These are phyloP conservation scores for Leucosticte australis DNA, from an alignment of 2,113 vertebrate genomes.

Conservation along the genomic window DNA sequence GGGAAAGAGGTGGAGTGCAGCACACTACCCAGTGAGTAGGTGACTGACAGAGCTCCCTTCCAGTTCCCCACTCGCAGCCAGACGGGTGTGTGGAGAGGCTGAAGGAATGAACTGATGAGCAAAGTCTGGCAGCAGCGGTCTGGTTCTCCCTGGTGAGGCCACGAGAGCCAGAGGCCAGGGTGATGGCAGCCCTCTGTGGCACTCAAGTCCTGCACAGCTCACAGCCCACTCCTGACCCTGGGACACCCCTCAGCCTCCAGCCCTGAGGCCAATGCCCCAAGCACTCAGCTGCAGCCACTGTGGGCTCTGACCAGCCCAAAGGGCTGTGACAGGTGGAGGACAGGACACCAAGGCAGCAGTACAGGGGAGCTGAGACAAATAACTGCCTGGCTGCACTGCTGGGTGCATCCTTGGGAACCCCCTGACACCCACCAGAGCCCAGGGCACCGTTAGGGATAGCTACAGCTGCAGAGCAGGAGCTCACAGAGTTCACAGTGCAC, in stretches of 20 bases:
- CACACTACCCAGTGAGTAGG: not conserved
- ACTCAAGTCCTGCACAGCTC: not conserved
- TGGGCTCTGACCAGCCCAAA: not conserved
- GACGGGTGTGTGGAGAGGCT: rapidly evolving
- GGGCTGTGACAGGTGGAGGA: not conserved
- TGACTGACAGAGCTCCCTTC: not conserved
- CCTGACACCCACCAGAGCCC: not conserved
- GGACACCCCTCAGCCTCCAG: not conserved
- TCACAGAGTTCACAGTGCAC: rapidly evolving
- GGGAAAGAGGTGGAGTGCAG: not conserved
- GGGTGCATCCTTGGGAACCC: not conserved
- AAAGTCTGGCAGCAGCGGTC: not conserved
- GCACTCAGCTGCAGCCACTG: not conserved
- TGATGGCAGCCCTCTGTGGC: not conserved
- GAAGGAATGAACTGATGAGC: rapidly evolving
- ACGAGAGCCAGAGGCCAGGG: not conserved
- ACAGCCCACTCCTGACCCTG: no score
- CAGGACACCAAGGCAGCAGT: not conserved
- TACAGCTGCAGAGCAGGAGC: no score
- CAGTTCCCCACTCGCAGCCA: not conserved
- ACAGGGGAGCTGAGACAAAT: not conserved
- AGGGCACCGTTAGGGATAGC: rapidly evolving
- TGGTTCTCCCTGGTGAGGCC: not conserved
- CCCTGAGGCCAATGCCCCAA: not conserved
- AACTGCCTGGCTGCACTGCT: no score